Evolutionary conservation across 2,888 invertebrate genomes (phyloP).

Genomic region (Sabellastarte sp.): DNA sequence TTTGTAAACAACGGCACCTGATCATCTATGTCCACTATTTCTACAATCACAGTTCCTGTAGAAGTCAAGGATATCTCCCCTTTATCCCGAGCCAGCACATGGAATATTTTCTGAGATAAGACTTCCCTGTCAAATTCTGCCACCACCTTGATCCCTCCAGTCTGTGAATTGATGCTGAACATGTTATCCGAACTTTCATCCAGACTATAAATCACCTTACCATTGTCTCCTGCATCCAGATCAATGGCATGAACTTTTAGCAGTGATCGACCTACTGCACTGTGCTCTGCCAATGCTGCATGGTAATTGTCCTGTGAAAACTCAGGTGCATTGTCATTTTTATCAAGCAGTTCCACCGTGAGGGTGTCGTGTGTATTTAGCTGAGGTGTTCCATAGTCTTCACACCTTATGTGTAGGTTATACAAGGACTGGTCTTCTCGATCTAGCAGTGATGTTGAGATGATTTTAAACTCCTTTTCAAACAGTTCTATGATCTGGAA

Average conservation of each 20-base stretch:
- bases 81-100: neutral
- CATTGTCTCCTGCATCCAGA: neutral
- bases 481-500: neutral
- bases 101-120: neutral
- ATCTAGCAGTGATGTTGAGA: neutral
- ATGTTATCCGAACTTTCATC: neutral
- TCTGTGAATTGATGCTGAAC: neutral
- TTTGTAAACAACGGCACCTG: neutral
- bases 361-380: neutral
- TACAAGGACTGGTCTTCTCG: neutral
- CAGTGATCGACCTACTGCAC: neutral
- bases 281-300: neutral
- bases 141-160: neutral
- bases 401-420: neutral
- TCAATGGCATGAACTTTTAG: neutral
- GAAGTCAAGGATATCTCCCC: neutral
- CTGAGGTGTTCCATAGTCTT: neutral
- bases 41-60: neutral
- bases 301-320: slow-evolving; percentile 1
- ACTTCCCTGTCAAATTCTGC: neutral
- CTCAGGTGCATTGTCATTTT: slow-evolving; percentile 2
- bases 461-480: neutral
- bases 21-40: neutral
- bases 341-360: neutral
- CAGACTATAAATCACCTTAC: neutral